Evolutionary conservation across 2,888 invertebrate genomes (phyloP), one percentile per base, ranked within the genome.

Genomic region (Desoria tigrina): DNA sequence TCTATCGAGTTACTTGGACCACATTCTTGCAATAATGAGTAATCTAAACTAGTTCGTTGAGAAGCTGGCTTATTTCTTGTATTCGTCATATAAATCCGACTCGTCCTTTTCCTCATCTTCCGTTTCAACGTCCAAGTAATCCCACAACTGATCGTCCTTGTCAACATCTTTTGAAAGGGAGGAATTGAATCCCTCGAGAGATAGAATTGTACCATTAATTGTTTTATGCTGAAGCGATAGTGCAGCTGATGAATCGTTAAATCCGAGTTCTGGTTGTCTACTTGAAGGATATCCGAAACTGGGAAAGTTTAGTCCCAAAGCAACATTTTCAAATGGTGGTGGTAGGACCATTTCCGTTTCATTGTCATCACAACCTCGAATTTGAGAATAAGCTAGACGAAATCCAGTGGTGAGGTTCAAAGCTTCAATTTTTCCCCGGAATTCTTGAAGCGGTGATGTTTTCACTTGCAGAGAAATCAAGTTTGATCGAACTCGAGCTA

Each of bases 401-500:
- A 74, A 76, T 27, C 74, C 72, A 9, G 66, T 61, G 21, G 72
- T 66, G 24, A 72, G 42, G 53, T 74, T 74, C 2, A 68, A 21
- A 1, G 65, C 54, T 53, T 73, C 65, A 11, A 56, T 63, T n/a
- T 61, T 45, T 45, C 69, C 68, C 37, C 32, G 64, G 45, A 63
- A 60, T 32, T 71, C 66, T 66, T 69, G 66, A 18, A 69, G 42
- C 0, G 68, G 64, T 24, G 74, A 66, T 4, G 74, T 69, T 28
- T 67, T 67, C 11, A 70, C 66, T 21, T 60, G 53, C 9, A 76
- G 21, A 6, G 55, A 54, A 9, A 74, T 69, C 37, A 76, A 51
- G 50, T 74, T 76, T 24, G 72, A 73, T 32, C 70, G 50, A 1
- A 76, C 71, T 42, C 65, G 65, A 28, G 71, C 76, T 76, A 57